Evolutionary conservation across 2,888 invertebrate genomes (phyloP).

Genomic region (Trichacis sp.): DNA sequence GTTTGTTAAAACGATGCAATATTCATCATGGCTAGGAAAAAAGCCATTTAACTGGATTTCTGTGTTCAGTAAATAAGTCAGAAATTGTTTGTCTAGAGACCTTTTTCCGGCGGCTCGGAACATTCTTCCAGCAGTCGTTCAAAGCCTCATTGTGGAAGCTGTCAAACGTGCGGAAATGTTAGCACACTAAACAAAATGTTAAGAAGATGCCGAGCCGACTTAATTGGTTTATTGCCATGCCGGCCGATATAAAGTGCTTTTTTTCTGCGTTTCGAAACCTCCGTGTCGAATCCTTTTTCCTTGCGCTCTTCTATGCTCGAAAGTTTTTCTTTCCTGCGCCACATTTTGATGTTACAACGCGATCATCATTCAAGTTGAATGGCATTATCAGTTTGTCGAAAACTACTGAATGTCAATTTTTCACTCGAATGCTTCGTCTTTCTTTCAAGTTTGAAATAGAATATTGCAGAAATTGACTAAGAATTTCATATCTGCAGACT

Average conservation of each 20-base stretch:
- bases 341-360: conserved; percentile 26
- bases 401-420: no score
- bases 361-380: background rate
- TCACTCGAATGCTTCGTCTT: no score
- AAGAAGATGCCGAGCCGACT: conserved; percentile 37
- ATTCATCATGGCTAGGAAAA: background rate
- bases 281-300: conserved; percentile 28
- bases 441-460: no score
- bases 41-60: background rate
- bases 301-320: conserved; percentile 12
- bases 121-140: background rate
- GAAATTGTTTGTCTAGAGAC: background rate
- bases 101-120: background rate
- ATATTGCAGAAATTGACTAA: no score
- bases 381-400: no score
- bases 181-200: background rate
- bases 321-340: conserved; percentile 18
- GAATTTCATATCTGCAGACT: no score
- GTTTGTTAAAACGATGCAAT: background rate
- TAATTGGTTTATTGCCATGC: conserved; percentile 62
- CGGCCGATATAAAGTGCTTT: conserved; percentile 45
- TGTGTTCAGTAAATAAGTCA: background rate
- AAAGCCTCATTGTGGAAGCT: background rate
- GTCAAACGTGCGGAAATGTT: conserved; percentile 6
- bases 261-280: conserved; percentile 30